phyloP scores from a whole-genome alignment of 2,113 vertebrate genomes.

The Hyla sarda region DNA sequence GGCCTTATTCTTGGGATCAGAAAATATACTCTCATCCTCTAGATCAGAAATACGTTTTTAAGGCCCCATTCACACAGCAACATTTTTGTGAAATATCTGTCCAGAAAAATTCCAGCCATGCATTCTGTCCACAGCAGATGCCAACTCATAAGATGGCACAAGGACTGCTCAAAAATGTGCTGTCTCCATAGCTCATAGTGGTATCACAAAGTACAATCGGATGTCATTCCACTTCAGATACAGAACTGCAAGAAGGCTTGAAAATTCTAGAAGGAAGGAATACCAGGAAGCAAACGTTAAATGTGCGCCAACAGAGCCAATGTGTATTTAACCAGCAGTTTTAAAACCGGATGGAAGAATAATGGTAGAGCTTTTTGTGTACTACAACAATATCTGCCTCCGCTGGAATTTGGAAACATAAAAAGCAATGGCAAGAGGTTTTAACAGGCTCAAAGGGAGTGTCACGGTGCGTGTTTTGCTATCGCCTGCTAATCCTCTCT shows the following conservation, averaged over 20 bases:
- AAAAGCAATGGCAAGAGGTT: conserved; percentile 21
- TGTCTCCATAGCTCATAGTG: not conserved
- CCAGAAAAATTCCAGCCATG: no score
- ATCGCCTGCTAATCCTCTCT: conserved; percentile 61
- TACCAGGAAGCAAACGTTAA: not conserved
- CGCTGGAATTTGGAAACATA: conserved; percentile 32
- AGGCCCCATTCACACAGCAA: no score
- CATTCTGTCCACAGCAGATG: no score
- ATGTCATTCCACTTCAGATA: not conserved
- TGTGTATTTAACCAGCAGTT: not conserved
- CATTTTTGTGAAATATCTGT: no score
- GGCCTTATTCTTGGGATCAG: no score
- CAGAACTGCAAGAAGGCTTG: not conserved
- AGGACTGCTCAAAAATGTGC: no score
- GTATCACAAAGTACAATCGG: not conserved
- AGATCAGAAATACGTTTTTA: no score
- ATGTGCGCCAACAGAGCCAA: not conserved
- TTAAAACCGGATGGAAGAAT: not conserved
- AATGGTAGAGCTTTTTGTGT: not conserved
- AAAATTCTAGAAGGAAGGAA: not conserved
- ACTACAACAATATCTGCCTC: conserved; percentile 15
- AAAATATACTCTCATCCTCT: no score
- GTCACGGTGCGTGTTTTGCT: conserved; percentile 55
- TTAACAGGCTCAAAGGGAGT: conserved; percentile 42
- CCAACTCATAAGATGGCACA: no score